Evolutionary conservation across 2,888 invertebrate species (phyloP), one percentile per base, ranked within the genome.

Genomic region (Dasysyrphus albostriatus): DNA sequence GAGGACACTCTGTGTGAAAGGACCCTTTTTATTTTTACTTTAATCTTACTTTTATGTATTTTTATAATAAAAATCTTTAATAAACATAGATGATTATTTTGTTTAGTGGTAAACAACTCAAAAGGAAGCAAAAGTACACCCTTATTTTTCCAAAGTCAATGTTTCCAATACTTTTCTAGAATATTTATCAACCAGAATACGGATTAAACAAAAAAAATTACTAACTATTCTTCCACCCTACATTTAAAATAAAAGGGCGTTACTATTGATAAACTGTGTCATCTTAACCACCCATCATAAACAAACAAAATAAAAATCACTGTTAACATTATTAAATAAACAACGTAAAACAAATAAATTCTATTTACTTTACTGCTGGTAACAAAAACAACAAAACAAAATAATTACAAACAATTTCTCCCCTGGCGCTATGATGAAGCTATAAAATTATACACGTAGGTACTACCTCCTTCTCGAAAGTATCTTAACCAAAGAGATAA

Each of bases 331-430:
- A 37, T 58, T 58, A 34, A 59, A 59, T 19, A 59, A 37, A 39
- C 16, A 39, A 7, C 65, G 32, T 32, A 29, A n/a, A n/a, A 47
- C 32, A 65, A 44, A 44, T 65, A 9, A 65, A 65, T 32, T 65
- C 47, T 42, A 16, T 32, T 65, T 65, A 47, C 24, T 24, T 10
- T 37, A 16, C 42, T 61, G 61, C 61, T 61, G 61, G 61, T 61
- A 24, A 61, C 61, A 24, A 61, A 42, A 58, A 32, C 14, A 58
- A 58, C 3, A 58, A 54, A 32, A 59, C 24, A 19, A 61, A 59
- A 39, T 39, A 61, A 61, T 19, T 39, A 61, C 59, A 39, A 61
- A 19, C 59, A 61, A 61, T 24, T 54, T 54, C 54, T 29, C 63
- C 39, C 29, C 3, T 29, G 29, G 44, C 44, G 12, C 61, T n/a